These are phyloP conservation scores for Saxidomus purpurata DNA, from an alignment of 1,140 invertebrate genomes.

Conservation along the genomic window DNA sequence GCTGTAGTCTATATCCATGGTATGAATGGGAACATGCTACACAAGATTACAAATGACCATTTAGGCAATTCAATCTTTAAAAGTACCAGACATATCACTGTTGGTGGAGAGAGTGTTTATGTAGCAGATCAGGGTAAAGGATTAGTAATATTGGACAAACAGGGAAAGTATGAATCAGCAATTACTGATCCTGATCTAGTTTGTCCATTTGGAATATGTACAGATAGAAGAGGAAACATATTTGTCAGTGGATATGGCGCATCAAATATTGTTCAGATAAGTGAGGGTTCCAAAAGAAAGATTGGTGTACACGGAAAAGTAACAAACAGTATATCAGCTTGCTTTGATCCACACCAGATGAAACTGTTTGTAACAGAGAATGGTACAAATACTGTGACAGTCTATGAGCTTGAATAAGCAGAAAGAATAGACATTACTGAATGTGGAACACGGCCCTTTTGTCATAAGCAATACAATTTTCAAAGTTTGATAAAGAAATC, in stretches of 20 bases:
- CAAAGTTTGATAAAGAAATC: too few species aligned
- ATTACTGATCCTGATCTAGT: neutral
- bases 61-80: neutral
- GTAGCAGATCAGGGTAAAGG: neutral
- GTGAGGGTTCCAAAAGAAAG: neutral
- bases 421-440: too few species aligned
- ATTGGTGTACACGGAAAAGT: neutral
- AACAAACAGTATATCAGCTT: neutral
- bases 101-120: neutral
- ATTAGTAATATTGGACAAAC: neutral
- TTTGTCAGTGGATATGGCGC: neutral
- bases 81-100: neutral
- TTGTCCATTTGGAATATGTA: neutral
- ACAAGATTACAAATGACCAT: neutral
- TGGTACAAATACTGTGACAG: neutral
- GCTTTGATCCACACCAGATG: neutral
- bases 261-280: neutral
- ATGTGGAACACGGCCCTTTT: too few species aligned
- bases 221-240: neutral
- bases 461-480: too few species aligned
- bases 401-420: constrained; percentile 2
- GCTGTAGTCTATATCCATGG: neutral
- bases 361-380: neutral
- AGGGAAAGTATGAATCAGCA: neutral
- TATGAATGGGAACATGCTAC: neutral